Evolutionary conservation across 2,888 invertebrate species (phyloP).

Genomic region (Odontomyia ornata): DNA sequence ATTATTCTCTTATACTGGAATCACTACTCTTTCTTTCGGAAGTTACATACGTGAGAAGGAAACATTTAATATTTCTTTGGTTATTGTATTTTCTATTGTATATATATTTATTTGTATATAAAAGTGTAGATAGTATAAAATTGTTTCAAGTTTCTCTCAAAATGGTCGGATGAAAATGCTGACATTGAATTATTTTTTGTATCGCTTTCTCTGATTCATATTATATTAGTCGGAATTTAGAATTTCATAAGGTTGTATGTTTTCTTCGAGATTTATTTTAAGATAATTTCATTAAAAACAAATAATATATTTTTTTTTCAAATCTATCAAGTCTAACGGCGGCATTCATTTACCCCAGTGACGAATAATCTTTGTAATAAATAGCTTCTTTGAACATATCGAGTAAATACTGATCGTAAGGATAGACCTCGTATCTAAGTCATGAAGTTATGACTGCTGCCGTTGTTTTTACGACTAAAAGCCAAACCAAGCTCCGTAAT

Average conservation of each 20-base stretch:
- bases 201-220: no score
- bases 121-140: constrained; percentile 22
- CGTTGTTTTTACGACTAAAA: background rate
- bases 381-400: constrained; percentile 12
- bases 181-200: no score
- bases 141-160: background rate
- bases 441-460: background rate
- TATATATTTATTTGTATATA: constrained; percentile 12
- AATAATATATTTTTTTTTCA: no score
- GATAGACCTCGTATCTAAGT: no score
- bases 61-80: constrained; percentile 34
- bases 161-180: background rate
- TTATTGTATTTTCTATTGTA: constrained; percentile 30
- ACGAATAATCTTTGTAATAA: background rate
- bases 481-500: background rate
- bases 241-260: background rate
- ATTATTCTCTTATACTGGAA: no score
- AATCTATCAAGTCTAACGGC: no score
- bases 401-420: background rate
- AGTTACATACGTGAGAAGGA: background rate
- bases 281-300: no score
- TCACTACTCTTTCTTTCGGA: background rate
- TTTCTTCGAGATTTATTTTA: no score
- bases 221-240: background rate
- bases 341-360: no score